These are phyloP conservation scores for roundworm (Caenorhabditis elegans) DNA, from an alignment of 1,140 invertebrate species.

Conservation along the genomic window WBcel235 BX284604.4:11404001-11404500, in stretches of 20 bases:
- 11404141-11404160: too few species aligned
- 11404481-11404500: constrained; percentile 73
- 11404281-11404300: constrained; percentile 72
- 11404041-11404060: not conserved
- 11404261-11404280: constrained; percentile 66
- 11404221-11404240: constrained; percentile 43
- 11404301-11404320: too few species aligned
- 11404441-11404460: constrained; percentile 82
- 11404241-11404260: constrained; percentile 42
- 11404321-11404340: too few species aligned
- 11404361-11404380: constrained; percentile 77
- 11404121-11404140: too few species aligned
- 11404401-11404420: constrained; percentile 85
- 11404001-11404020: not conserved
- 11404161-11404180: too few species aligned
- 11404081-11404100: too few species aligned
- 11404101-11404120: not conserved
- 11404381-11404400: constrained; percentile 78
- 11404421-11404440: constrained; percentile 85
- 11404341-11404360: too few species aligned
- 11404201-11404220: constrained; percentile 46
- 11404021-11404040: not conserved
- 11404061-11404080: not conserved
- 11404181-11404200: too few species aligned
- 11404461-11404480: constrained; percentile 75